Evolutionary conservation across 2,113 vertebrate species (phyloP).

Genomic region (Gila orcuttii): DNA sequence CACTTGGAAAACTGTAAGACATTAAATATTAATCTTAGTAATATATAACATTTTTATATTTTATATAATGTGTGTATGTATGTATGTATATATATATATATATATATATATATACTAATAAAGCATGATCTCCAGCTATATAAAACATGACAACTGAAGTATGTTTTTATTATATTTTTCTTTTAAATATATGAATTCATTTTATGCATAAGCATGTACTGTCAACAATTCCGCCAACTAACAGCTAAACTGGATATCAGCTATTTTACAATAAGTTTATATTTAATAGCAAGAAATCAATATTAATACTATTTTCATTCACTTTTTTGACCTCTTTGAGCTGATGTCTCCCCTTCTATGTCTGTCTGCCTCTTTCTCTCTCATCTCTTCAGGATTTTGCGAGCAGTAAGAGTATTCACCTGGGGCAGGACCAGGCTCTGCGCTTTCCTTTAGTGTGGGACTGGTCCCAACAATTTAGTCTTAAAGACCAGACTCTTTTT

Average conservation of each 20-base stretch:
- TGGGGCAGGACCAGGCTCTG: constrained; percentile 85
- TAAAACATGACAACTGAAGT: background rate
- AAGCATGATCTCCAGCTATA: too few relatives aligned
- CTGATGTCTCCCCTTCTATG: background rate
- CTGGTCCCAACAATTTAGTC: constrained; percentile 92
- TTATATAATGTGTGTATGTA: too few relatives aligned
- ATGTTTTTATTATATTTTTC: background rate
- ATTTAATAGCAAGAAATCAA: too few relatives aligned
- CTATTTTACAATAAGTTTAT: too few relatives aligned
- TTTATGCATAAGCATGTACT: background rate
- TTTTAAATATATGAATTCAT: background rate
- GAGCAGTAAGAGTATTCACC: constrained; percentile 88
- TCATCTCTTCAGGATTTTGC: constrained; percentile 88
- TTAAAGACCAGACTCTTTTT: constrained; percentile 88
- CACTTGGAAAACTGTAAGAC: too few relatives aligned
- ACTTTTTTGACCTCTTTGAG: background rate
- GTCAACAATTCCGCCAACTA: too few relatives aligned
- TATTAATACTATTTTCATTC: background rate
- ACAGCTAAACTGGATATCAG: too few relatives aligned
- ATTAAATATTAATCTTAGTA: too few relatives aligned
- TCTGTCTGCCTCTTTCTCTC: constrained; percentile 22
- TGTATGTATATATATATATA: too few relatives aligned
- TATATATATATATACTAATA: too few relatives aligned
- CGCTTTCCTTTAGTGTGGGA: constrained; percentile 94
- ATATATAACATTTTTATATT: too few relatives aligned